Conservation (phyloP, 2,797 vertebrate genomes). For the Notolepis coatsorum region DNA sequence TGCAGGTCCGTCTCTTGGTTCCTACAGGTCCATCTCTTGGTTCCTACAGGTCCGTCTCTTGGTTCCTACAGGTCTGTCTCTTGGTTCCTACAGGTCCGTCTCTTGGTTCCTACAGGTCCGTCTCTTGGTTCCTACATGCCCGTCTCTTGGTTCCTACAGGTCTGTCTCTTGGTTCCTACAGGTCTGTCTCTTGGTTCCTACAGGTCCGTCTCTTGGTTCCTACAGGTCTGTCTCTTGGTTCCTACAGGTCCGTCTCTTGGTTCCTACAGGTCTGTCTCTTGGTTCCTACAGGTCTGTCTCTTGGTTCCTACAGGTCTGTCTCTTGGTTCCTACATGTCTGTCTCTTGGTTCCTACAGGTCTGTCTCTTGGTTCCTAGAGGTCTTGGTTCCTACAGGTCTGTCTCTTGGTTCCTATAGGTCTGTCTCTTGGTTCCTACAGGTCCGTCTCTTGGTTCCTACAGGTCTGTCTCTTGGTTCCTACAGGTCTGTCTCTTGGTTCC, state of each 20-base stretch:
- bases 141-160: constrained; percentile 42
- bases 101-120: constrained; percentile 53
- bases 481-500: constrained; percentile 54
- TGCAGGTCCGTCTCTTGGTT: constrained; percentile 50
- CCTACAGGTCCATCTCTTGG: no score
- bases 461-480: constrained; percentile 55
- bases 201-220: no score
- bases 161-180: constrained; percentile 56
- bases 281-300: constrained; percentile 53
- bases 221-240: constrained; percentile 51
- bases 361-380: constrained; percentile 60
- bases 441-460: constrained; percentile 45
- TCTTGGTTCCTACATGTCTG: no score
- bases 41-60: constrained; percentile 55
- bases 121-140: no score
- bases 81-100: constrained; percentile 51
- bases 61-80: constrained; percentile 53
- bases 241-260: no score
- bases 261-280: constrained; percentile 55
- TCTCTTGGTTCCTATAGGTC: constrained; percentile 51
- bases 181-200: constrained; percentile 53
- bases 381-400: constrained; percentile 46
- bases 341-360: constrained; percentile 39
- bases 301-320: constrained; percentile 51
- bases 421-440: constrained; percentile 60